Conservation (phyloP, 2,113 vertebrate species). For the Chitala chitala region DNA sequence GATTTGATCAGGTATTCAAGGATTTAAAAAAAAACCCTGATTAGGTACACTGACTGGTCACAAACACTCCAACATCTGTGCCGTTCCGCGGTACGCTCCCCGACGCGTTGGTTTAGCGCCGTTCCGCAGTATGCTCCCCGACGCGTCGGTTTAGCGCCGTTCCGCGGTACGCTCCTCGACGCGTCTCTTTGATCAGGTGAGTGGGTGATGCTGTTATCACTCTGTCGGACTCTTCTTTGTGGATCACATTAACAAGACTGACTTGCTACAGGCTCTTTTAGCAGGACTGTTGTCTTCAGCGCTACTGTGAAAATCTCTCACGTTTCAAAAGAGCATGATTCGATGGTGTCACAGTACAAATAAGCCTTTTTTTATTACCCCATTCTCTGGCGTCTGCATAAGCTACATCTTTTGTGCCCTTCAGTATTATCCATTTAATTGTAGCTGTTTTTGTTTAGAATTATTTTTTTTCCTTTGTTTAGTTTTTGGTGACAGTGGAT, state of each 20-base stretch:
- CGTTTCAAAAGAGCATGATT: no score
- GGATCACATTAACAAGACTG: background rate
- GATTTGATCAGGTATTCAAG: no score
- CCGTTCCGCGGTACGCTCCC: no score
- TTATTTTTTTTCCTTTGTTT: background rate
- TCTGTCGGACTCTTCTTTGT: background rate
- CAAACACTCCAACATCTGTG: no score
- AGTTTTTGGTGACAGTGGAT: background rate
- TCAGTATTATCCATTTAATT: no score
- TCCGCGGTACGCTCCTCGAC: background rate
- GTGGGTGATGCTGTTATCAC: background rate
- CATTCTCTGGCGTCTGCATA: no score
- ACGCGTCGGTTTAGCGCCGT: no score
- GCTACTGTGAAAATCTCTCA: background rate
- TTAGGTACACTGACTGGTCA: no score
- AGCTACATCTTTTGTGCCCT: no score
- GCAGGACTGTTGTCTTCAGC: background rate
- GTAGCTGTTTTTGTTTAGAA: background rate
- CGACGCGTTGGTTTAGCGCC: no score
- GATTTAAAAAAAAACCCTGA: no score
- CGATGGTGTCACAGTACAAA: background rate
- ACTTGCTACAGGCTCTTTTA: background rate
- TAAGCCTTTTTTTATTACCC: background rate
- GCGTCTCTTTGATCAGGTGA: background rate
- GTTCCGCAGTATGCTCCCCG: no score